Evolutionary conservation across 1,140 invertebrate genomes (phyloP), one percentile per base, ranked within the genome.

Genomic region (Caenorhabditis briggsae): DNA sequence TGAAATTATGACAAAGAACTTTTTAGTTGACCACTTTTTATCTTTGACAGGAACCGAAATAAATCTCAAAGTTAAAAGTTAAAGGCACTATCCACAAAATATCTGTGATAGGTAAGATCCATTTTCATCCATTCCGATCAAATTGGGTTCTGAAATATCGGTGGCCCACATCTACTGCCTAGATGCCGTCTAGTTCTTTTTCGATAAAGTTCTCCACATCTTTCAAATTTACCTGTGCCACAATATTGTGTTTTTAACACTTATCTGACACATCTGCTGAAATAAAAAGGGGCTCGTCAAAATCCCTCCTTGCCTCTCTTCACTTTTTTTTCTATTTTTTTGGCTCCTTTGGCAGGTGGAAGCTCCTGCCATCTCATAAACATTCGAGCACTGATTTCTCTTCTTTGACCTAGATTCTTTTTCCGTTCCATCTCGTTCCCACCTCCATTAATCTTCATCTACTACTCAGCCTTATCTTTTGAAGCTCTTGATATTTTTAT

Each of bases 221-320:
- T 64, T 64, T 9, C 8, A 25, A 33, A 64, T 25, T 0, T 46
- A 33, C 33, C 8, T 33, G 25, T 41, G 9, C 61, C 9, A 14
- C 16, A 25, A 64, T 33, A 64, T 41, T 41, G 61, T 33, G 33
- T 64, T 43, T 25, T 20, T 23, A 3, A 0, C 64, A 70, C 64
- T 70, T 78, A 78, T n/a, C 70, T 78, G 70, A 23, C 70, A 78
- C 70, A 78, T 78, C 70, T 78, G 70, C 70, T 23, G 23, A 23
- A 78, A 78, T 50, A 53, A 78, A 78, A 78, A 11, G 23, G 46
- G 46, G 46, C 20, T 53, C 70, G 43, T 53, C 46, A 50, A 50
- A 50, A 23, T 6, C 64, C n/a, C 6, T 70, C 41, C 20, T 25
- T 25, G 25, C 25, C 33, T 12, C 11, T 65, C 16, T 70, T 70